These are phyloP conservation scores for Delia radicum DNA, from an alignment of 1,140 invertebrate species.

Conservation along the genomic window DNA sequence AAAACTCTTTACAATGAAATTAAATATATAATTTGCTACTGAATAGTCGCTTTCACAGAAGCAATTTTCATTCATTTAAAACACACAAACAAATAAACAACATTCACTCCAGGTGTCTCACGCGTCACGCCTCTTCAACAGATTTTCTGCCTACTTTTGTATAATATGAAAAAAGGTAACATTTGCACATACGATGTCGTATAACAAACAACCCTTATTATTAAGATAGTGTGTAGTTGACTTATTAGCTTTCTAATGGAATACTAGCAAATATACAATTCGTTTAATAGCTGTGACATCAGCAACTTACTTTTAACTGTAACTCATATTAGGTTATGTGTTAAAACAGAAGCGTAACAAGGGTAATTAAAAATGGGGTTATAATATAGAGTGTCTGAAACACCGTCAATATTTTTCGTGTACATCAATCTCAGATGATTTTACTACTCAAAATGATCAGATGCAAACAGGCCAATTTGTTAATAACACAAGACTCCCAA, in stretches of 20 bases:
- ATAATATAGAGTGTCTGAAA: too few relatives aligned
- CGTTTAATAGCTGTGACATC: neutral
- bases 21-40: neutral
- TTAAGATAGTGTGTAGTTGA: constrained; percentile 22
- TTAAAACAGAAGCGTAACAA: too few relatives aligned
- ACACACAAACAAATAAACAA: constrained; percentile 24
- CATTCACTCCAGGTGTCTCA: constrained; percentile 55
- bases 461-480: too few relatives aligned
- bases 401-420: too few relatives aligned
- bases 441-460: too few relatives aligned
- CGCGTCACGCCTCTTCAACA: constrained; percentile 47
- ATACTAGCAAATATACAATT: neutral
- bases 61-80: neutral
- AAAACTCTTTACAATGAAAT: neutral
- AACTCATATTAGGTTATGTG: too few relatives aligned
- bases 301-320: neutral
- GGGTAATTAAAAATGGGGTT: too few relatives aligned
- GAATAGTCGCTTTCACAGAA: neutral
- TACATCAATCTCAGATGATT: too few relatives aligned
- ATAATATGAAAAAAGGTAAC: neutral
- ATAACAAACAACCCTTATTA: neutral
- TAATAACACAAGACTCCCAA: too few relatives aligned
- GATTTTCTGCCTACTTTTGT: constrained; percentile 17
- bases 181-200: neutral
- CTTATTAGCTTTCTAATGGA: constrained; percentile 30